Evolutionary conservation across 2,113 vertebrate species (phyloP).

Genomic region (Rhagologus leucostigma): DNA sequence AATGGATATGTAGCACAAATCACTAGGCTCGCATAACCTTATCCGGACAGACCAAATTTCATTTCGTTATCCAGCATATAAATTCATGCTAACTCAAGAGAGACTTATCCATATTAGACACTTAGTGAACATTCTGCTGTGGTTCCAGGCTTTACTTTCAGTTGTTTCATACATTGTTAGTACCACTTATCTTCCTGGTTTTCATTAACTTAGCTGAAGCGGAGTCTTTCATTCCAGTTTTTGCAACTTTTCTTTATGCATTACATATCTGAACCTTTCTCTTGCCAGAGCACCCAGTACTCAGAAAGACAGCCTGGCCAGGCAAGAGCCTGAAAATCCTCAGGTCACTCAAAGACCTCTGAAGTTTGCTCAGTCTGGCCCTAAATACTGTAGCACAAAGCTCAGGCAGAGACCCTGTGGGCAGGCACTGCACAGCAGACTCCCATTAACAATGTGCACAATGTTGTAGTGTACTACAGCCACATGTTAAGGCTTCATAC

Average conservation of each 20-base stretch:
- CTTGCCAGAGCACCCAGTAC: background rate
- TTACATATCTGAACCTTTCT: background rate
- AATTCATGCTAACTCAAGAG: background rate
- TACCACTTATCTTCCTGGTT: background rate
- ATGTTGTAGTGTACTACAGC: background rate
- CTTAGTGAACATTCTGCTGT: background rate
- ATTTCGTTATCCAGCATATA: background rate
- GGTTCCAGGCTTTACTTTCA: background rate
- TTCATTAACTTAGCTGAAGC: background rate
- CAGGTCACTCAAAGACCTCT: background rate
- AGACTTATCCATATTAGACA: background rate
- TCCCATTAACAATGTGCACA: fast-evolving
- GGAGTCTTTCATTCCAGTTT: background rate
- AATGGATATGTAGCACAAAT: background rate
- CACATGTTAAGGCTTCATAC: background rate
- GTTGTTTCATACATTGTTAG: background rate
- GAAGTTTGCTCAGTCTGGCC: background rate
- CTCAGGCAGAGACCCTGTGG: background rate
- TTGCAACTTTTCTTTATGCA: background rate
- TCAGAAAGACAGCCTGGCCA: background rate
- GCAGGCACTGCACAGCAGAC: background rate
- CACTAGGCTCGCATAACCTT: background rate
- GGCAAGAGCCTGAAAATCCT: background rate
- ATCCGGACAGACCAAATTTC: background rate
- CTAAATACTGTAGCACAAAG: background rate